Conservation (phyloP, 1,140 invertebrate genomes). For the Drosophila bocqueti region DNA sequence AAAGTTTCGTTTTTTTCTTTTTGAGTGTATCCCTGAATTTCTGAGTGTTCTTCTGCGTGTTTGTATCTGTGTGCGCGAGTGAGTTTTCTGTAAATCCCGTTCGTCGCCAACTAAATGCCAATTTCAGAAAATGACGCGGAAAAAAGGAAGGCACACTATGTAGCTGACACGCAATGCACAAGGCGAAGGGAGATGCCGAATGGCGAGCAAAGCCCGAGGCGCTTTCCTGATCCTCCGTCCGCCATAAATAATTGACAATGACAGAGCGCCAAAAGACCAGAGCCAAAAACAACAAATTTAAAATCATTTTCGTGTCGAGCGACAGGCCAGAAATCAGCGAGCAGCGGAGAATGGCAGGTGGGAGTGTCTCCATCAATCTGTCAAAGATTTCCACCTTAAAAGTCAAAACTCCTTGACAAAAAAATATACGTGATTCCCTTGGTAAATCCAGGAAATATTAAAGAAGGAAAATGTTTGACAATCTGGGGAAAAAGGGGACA, state of each 20-base stretch:
- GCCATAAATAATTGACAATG: conserved; percentile 70
- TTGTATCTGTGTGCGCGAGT: conserved; percentile 22
- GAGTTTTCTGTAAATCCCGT: conserved; percentile 72
- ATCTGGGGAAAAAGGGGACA: neutral
- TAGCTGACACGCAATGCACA: conserved; percentile 61
- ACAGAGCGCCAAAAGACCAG: conserved; percentile 63
- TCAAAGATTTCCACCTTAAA: conserved; percentile 42
- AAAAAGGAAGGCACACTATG: conserved; percentile 55
- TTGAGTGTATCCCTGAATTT: conserved; percentile 42
- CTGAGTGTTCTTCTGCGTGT: conserved; percentile 4
- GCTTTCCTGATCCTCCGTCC: conserved; percentile 18
- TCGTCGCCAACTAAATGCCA: conserved; percentile 82
- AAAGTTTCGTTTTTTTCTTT: neutral
- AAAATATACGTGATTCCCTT: conserved; percentile 1
- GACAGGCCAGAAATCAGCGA: conserved; percentile 33
- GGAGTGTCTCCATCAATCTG: conserved; percentile 36
- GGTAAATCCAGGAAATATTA: neutral
- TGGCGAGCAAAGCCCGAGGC: conserved; percentile 49
- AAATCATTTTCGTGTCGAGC: conserved; percentile 77
- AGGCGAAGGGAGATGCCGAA: neutral
- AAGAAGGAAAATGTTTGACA: conserved; percentile 14
- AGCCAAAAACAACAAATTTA: conserved; percentile 72
- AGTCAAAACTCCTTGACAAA: conserved; percentile 30
- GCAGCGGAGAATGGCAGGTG: neutral
- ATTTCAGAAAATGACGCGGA: conserved; percentile 82